Conservation (phyloP, 30 jellyfish, hydroid and myxozoan species). For the Catostylus mosaicus region DNA sequence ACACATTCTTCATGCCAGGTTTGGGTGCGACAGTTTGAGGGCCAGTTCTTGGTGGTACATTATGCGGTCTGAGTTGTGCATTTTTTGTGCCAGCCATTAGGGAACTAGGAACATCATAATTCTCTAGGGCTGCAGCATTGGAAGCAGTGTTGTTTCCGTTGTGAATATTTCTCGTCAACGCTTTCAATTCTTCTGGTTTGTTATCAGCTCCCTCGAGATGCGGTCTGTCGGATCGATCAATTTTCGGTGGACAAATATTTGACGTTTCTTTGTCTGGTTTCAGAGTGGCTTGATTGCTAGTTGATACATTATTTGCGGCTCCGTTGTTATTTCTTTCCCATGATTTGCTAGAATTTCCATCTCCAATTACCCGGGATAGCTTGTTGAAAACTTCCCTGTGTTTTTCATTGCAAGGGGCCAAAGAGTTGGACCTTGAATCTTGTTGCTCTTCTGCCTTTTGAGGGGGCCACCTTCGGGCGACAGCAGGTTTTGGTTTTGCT, state of each 20-base stretch:
- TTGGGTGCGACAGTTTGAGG: neutral
- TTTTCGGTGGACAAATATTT: neutral
- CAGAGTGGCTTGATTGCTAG: neutral
- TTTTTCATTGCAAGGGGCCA: neutral
- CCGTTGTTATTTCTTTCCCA: neutral
- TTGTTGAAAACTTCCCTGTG: neutral
- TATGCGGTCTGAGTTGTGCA: neutral
- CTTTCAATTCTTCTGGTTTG: neutral
- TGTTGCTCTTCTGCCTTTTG: neutral
- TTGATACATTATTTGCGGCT: neutral
- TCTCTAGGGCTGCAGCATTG: neutral
- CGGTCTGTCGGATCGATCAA: conserved; percentile 5
- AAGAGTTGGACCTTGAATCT: neutral
- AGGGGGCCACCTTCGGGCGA: conserved; percentile 10
- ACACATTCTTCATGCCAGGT: too few relatives aligned
- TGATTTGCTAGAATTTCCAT: neutral
- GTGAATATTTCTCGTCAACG: neutral
- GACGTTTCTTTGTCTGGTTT: neutral
- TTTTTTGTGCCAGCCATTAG: neutral
- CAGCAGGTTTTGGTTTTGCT: neutral
- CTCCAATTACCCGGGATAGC: neutral
- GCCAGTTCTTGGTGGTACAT: neutral
- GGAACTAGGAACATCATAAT: neutral
- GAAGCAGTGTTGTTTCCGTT: neutral
- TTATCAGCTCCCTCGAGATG: neutral